Base-by-base conservation (phyloP, 2,113 vertebrate genomes). In the Rhagologus leucostigma region DNA sequence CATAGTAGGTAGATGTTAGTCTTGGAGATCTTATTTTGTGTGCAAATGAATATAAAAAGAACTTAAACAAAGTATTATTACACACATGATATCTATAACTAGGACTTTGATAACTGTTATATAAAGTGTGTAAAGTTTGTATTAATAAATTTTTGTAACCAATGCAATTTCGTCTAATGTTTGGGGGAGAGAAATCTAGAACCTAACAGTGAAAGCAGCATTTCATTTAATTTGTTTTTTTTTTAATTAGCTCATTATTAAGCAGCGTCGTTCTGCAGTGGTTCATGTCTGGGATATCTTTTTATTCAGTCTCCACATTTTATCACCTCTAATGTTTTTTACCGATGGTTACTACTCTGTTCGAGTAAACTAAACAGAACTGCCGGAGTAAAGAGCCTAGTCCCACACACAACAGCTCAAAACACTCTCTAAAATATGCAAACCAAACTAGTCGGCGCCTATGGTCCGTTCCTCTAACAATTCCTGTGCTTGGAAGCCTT, bases 141-240 rank as follows among this genome's bases (percentile, higher is more conserved):
- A 99, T 99, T 98, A 99, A 99, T 99, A 99, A 99, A 99, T 99
- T 99, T 99, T 99, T 99, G 98, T 99, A 99, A 99, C 99, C 99
- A 99, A 99, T 98, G 98, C 98, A 98, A 98, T 98, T 98, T 98
- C 60, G 99, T 99, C 98, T 99, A 99, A 98, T 99, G 98, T 98
- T 99, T 99, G 98, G 98, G 97, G 97, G 96, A 98, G 88, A 97
- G 83, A 91, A 87, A 97, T 90, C 85, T 88, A 98, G 91, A 96
- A 96, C 53, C 57, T 95, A 92, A 91, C 63, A 96, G 55, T 30
- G 55, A 93, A 84, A 96, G 67, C 78, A 95, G 75, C 64, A 56
- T 83, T 89, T 93, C 16, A 76, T 91, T 62, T 39, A 55, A 35
- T 23, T 37, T 39, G 5, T 29, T 44, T 44, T 33, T 65, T 56